Conservation (phyloP, 1,140 invertebrate species). For the Saccostrea glomerata region DNA sequence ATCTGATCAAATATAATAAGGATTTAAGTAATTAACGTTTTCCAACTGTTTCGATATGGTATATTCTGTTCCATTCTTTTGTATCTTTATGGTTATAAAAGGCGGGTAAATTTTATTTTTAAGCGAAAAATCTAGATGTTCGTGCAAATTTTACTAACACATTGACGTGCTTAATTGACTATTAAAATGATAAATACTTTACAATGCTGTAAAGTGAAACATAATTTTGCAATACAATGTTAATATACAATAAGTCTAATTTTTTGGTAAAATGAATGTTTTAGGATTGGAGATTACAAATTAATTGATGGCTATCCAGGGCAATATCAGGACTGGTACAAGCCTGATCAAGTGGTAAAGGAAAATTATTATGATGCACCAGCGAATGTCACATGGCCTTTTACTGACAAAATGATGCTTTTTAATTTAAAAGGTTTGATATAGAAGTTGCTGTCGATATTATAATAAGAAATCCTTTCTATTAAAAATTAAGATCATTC, state of each 20-base stretch:
- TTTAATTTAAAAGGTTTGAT: constrained; percentile 13
- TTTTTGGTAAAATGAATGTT: not conserved
- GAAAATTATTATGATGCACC: not conserved
- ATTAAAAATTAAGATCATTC: not conserved
- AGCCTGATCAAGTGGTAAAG: constrained; percentile 41
- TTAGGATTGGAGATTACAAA: constrained; percentile 60
- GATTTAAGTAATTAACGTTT: too few species aligned
- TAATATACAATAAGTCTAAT: not conserved
- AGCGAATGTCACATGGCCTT: not conserved
- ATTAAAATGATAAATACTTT: too few species aligned
- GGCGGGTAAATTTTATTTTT: too few species aligned
- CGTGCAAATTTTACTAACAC: too few species aligned
- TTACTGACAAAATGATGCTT: constrained; percentile 16
- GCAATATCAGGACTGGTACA: constrained; percentile 58
- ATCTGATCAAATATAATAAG: too few species aligned
- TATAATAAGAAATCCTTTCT: not conserved
- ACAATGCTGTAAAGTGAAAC: too few species aligned
- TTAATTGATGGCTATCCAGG: constrained; percentile 60
- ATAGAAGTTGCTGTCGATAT: not conserved
- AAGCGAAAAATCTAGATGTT: too few species aligned
- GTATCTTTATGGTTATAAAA: too few species aligned
- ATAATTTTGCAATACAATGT: too few species aligned
- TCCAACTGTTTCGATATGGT: too few species aligned
- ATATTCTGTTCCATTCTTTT: too few species aligned
- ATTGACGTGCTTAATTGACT: too few species aligned